Evolutionary conservation across 2,888 invertebrate species (phyloP), one percentile per base, ranked within the genome.

Genomic region (Loripinus fragilis): DNA sequence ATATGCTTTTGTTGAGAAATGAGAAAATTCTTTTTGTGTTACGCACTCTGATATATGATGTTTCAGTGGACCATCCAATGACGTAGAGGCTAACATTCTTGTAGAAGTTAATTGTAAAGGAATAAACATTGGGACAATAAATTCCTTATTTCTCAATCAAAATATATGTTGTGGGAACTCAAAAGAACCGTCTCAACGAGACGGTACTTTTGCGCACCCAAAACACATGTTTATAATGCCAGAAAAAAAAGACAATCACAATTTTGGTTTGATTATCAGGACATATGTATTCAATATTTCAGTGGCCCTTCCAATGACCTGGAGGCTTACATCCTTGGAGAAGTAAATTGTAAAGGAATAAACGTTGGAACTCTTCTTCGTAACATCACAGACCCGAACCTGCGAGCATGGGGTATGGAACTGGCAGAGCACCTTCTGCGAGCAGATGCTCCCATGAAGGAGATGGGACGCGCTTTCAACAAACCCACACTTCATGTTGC

Each of bases 401-500:
- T 80, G 5, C 25, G 42, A 15, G 20, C 23, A 0, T 80, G 80
- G 80, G 80, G 80, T 8, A 41, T 67, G 33, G 35, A 35, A 20
- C 28, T 80, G 38, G 76, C 74, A 5, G 50, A 41, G 8, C 1
- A 3, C 7, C 12, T 80, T 55, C 42, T 80, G 15, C 17, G 38
- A 10, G 25, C 25, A 20, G 76, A 71, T 12, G 74, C 80, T 17
- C 10, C 48, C 23, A 25, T 71, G 5, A 71, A 76, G 5, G 67
- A 76, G 48, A 73, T 80, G 30, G 76, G 45, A 1, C 45, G 41
- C n/a, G 65, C 67, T 28, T 67, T 50, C 30, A 35, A 64, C 12
- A 74, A 33, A 15, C 80, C 80, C 8, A 35, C 67, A 23, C 42
- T 80, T 17, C 80, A 74, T 55, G 71, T 66, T 38, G 76, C 28